Percentiles rank a stretch among this genome's conserved stretches.
Evolutionary conservation across 1,140 invertebrate genomes (phyloP).

Genomic region (Stenopsyche tienmushanensis): DNA sequence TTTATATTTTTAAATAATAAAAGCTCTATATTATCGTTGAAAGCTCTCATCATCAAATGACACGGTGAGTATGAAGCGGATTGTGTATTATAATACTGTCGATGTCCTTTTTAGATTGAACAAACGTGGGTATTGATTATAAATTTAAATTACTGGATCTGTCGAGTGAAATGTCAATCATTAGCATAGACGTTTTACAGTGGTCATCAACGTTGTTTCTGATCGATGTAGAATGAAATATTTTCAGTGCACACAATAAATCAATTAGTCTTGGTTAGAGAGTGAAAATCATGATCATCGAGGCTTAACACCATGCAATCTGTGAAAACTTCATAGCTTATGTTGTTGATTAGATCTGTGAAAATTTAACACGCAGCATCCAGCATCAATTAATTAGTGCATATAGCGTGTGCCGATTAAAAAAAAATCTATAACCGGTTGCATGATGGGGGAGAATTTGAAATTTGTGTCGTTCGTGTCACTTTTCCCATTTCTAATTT

Average conservation of each 20-base stretch:
- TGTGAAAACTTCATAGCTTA: background rate
- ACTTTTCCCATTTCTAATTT: background rate
- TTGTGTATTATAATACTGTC: too few species aligned
- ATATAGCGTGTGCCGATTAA: background rate
- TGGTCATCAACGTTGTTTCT: too few species aligned
- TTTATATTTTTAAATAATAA: too few species aligned
- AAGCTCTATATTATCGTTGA: too few species aligned
- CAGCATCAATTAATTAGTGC: background rate
- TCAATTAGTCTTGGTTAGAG: background rate
- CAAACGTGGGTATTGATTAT: too few species aligned
- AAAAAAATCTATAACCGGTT: background rate
- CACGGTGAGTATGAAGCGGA: too few species aligned
- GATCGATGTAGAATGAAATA: too few species aligned
- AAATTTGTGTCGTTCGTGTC: background rate
- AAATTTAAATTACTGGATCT: too few species aligned
- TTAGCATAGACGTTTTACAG: too few species aligned
- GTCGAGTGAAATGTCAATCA: too few species aligned
- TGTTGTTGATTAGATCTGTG: background rate
- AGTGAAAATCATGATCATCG: background rate
- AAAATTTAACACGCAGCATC: background rate
- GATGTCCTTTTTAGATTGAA: too few species aligned
- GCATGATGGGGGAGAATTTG: background rate
- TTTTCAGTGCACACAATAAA: background rate
- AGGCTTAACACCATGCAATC: background rate
- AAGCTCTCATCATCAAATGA: too few species aligned